Percentiles rank a stretch among this genome's conserved stretches.
phyloP scores from a whole-genome alignment of 2,888 invertebrate genomes.

The Neelides folsomi region DNA sequence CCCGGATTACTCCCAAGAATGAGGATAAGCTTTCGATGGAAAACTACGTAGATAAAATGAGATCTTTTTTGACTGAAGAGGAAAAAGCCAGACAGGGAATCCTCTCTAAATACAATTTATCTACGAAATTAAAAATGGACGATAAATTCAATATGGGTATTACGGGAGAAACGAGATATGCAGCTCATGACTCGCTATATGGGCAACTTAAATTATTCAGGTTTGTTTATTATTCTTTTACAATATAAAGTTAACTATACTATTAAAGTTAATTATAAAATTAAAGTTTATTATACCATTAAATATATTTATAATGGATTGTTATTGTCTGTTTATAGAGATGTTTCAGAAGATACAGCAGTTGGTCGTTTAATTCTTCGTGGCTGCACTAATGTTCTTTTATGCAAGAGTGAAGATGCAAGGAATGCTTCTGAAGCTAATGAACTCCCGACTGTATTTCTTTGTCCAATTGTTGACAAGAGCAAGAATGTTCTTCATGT shows the following conservation, averaged over 20 bases:
- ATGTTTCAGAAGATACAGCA: slow-evolving; percentile 67
- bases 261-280: neutral
- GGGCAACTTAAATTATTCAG: slow-evolving; percentile 30
- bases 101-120: slow-evolving; percentile 31
- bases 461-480: slow-evolving; percentile 65
- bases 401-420: slow-evolving; percentile 38
- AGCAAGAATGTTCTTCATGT: slow-evolving; percentile 64
- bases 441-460: slow-evolving; percentile 45
- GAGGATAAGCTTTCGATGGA: slow-evolving; percentile 21
- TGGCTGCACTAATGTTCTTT: slow-evolving; percentile 56
- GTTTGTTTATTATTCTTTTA: no score
- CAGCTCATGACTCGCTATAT: slow-evolving; percentile 27
- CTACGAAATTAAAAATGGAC: slow-evolving; percentile 20
- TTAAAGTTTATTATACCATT: neutral
- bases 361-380: slow-evolving; percentile 64
- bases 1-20: slow-evolving; percentile 8
- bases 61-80: slow-evolving; percentile 30
- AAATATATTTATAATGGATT: neutral
- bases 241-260: no score
- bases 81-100: slow-evolving; percentile 31
- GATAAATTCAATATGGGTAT: slow-evolving; percentile 21
- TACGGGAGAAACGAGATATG: slow-evolving; percentile 24
- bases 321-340: slow-evolving; percentile 39
- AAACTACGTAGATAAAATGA: slow-evolving; percentile 31
- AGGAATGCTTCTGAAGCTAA: slow-evolving; percentile 7